phyloP scores from a whole-genome alignment of 2,797 vertebrate genomes.

The Sciurus vulgaris region DNA sequence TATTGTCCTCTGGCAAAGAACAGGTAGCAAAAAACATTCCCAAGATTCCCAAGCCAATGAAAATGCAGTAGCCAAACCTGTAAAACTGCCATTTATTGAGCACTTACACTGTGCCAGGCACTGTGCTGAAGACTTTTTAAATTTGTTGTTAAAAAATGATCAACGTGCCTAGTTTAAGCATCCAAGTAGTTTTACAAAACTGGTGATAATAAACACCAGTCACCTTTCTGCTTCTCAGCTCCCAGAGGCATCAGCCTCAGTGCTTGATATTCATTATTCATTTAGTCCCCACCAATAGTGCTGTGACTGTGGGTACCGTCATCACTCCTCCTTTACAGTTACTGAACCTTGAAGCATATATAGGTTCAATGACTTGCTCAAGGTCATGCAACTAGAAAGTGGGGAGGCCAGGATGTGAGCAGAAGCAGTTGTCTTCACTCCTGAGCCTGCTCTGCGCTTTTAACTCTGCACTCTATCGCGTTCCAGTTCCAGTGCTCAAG shows the following conservation, averaged over 20 bases:
- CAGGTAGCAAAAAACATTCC: not conserved
- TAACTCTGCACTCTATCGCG: not conserved
- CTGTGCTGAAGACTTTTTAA: constrained; percentile 10
- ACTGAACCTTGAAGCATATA: not conserved
- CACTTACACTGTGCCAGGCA: not conserved
- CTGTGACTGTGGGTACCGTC: not conserved
- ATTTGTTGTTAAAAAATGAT: constrained; percentile 46
- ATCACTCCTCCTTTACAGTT: not conserved
- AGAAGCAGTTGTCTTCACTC: not conserved
- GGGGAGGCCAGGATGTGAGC: not conserved
- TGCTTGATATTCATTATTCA: not conserved
- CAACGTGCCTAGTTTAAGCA: not conserved
- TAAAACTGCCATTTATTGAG: not conserved
- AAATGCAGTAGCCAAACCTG: not conserved
- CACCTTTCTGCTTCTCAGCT: not conserved
- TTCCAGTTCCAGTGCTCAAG: not conserved
- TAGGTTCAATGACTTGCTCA: not conserved
- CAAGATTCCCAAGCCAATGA: not conserved
- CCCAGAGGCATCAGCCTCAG: not conserved
- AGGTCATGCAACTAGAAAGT: not conserved
- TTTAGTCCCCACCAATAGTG: not conserved
- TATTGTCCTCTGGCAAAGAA: not conserved
- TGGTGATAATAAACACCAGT: not conserved
- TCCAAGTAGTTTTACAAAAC: not conserved
- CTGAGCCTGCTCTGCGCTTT: not conserved